phyloP scores from a whole-genome alignment of 2,113 vertebrate genomes.

The Vimba vimba region DNA sequence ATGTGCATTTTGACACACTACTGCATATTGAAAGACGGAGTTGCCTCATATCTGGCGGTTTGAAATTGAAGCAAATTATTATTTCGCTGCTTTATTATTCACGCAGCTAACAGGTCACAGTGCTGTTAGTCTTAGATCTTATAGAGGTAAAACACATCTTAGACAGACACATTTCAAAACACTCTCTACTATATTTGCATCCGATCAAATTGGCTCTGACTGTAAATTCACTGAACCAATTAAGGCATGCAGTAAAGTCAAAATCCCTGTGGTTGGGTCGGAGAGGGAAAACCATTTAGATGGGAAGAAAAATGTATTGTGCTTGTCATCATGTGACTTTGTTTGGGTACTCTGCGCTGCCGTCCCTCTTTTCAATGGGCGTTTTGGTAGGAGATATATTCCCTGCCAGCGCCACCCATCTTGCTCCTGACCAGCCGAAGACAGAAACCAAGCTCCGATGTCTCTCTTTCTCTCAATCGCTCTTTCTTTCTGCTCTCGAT shows the following conservation, averaged over 20 bases:
- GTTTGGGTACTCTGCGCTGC: constrained; percentile 37
- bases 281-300: background rate
- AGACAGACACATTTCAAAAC: background rate
- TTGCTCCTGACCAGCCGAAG: constrained; percentile 27
- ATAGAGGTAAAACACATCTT: background rate
- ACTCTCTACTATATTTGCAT: background rate
- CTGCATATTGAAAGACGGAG: background rate
- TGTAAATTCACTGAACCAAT: background rate
- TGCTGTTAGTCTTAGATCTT: background rate
- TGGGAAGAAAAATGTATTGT: constrained; percentile 5
- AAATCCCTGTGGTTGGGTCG: constrained; percentile 15
- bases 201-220: background rate
- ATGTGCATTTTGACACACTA: background rate
- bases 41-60: background rate
- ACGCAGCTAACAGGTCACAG: background rate
- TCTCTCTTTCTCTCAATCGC: constrained; percentile 38
- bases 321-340: constrained; percentile 40
- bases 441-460: constrained; percentile 25
- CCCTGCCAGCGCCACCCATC: constrained; percentile 56
- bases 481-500: constrained; percentile 39
- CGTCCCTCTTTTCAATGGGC: background rate
- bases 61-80: too few species aligned
- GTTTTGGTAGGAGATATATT: constrained; percentile 22
- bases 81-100: too few species aligned
- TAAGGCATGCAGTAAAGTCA: background rate